A percentile compares a stretch with the other conserved stretches of the same genome.
Conservation (phyloP, 2,797 vertebrate genomes). For the Podargus strigoides region DNA sequence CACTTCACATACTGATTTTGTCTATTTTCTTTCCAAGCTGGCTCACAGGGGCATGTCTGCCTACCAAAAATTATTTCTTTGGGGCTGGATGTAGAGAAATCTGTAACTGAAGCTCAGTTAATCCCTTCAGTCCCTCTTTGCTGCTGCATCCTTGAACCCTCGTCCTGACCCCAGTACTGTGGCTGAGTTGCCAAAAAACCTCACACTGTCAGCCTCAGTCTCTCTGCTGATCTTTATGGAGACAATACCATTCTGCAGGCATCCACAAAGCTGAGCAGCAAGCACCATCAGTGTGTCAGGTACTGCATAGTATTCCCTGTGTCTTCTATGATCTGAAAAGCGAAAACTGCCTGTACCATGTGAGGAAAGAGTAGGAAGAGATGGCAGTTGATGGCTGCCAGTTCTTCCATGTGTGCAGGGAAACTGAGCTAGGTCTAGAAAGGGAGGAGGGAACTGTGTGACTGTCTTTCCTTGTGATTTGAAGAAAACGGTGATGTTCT, state of each 20-base stretch:
- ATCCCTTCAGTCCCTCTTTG: not conserved
- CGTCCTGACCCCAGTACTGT: not conserved
- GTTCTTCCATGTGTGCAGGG: not conserved
- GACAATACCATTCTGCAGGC: not conserved
- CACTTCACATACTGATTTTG: not conserved
- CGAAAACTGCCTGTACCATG: not conserved
- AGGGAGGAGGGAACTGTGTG: not conserved
- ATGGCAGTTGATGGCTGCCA: not conserved
- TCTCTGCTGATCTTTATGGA: not conserved
- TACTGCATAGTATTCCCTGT: not conserved
- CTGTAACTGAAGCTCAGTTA: not conserved
- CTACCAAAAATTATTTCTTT: not conserved
- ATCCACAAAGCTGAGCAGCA: not conserved
- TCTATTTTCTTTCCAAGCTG: not conserved
- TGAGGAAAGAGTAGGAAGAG: not conserved
- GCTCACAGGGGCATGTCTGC: not conserved
- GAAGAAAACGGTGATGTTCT: not conserved
- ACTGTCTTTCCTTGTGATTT: not conserved
- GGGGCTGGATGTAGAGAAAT: not conserved
- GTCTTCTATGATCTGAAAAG: not conserved
- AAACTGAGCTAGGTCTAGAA: not conserved
- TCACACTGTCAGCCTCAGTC: not conserved
- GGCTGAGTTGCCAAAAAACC: slow-evolving; percentile 3
- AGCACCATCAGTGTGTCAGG: not conserved
- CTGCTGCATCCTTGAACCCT: not conserved